Conservation (phyloP, 2,113 vertebrate genomes). For the Gallinago undulata region DNA sequence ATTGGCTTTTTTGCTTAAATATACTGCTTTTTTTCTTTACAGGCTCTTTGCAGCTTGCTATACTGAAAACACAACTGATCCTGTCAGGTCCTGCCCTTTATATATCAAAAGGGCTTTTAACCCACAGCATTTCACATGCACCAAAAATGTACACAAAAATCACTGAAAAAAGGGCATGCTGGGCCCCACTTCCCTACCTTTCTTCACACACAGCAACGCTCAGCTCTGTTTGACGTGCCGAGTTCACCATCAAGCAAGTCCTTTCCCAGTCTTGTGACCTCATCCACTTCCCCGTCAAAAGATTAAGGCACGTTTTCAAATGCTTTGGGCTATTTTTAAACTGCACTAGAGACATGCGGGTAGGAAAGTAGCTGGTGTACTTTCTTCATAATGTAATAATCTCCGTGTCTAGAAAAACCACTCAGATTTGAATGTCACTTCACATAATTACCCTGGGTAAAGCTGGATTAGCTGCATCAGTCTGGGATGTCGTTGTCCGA, state of each 20-base stretch:
- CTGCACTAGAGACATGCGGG: neutral
- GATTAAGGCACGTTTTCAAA: conserved; percentile 60
- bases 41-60: neutral
- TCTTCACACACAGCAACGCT: neutral
- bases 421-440: conserved; percentile 16
- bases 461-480: neutral
- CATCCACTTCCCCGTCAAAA: conserved; percentile 39
- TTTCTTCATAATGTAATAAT: conserved; percentile 53
- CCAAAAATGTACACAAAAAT: neutral
- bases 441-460: conserved; percentile 17
- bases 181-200: neutral
- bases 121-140: neutral
- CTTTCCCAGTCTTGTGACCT: conserved; percentile 22
- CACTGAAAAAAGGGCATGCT: neutral
- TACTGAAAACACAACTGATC: neutral
- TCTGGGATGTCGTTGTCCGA: neutral
- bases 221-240: neutral
- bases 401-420: conserved; percentile 56
- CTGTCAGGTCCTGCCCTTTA: neutral
- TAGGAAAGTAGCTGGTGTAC: neutral
- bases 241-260: neutral
- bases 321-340: conserved; percentile 56
- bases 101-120: neutral
- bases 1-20: neutral
- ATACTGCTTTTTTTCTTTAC: neutral